phyloP scores from a whole-genome alignment of 2,113 vertebrate species.

The Muntiacus muntjak region DNA sequence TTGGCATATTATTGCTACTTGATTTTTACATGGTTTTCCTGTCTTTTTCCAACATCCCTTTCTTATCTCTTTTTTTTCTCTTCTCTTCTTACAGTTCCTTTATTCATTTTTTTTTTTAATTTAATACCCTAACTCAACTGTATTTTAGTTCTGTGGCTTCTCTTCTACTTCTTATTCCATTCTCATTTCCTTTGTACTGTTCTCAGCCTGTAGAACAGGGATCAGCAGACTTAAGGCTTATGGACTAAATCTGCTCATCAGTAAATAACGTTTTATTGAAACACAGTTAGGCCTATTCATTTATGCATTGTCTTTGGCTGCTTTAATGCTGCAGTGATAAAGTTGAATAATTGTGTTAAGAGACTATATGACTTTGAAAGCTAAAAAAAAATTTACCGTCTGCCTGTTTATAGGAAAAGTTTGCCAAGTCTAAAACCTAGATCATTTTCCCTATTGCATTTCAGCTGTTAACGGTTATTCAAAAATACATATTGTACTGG shows the following conservation, averaged over 20 bases:
- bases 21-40: background rate
- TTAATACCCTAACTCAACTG: background rate
- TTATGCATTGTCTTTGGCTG: background rate
- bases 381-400: background rate
- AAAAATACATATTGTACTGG: background rate
- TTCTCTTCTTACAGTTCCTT: background rate
- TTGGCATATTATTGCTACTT: background rate
- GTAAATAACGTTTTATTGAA: background rate
- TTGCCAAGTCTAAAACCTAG: background rate
- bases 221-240: background rate
- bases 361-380: background rate
- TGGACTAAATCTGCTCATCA: background rate
- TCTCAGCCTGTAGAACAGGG: background rate
- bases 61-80: background rate
- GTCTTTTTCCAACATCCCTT: background rate
- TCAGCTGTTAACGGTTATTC: background rate
- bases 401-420: background rate
- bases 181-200: background rate
- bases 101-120: background rate
- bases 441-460: background rate
- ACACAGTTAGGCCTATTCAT: background rate
- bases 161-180: background rate
- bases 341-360: background rate
- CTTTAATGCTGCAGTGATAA: background rate
- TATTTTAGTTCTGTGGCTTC: background rate